phyloP scores from a whole-genome alignment of 2,113 vertebrate species.

The Cranoglanis bouderius region DNA sequence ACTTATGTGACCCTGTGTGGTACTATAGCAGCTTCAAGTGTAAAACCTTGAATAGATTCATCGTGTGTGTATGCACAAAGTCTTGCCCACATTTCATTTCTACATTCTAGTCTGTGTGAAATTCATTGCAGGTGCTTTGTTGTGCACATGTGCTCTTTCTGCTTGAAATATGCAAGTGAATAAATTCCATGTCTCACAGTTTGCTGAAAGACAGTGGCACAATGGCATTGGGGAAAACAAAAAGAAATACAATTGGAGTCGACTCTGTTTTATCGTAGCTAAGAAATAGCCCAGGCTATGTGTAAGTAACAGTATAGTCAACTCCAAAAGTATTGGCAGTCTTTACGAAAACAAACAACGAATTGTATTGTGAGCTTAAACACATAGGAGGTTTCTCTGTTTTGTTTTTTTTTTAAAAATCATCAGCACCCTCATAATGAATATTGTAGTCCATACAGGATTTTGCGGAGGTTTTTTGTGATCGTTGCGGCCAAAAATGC shows the following conservation, averaged over 20 bases:
- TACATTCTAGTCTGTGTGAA: neutral
- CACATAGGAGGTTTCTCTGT: neutral
- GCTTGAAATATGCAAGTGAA: neutral
- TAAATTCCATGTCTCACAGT: too few relatives aligned
- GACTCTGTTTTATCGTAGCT: neutral
- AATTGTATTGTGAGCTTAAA: neutral
- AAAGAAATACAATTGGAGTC: neutral
- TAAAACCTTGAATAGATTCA: neutral
- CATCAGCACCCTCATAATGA: neutral
- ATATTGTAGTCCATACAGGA: too few relatives aligned
- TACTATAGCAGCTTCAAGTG: neutral
- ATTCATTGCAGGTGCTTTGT: neutral
- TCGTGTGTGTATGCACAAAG: neutral
- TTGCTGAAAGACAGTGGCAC: neutral
- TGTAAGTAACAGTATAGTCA: neutral
- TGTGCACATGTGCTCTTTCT: neutral
- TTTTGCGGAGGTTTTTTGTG: too few relatives aligned
- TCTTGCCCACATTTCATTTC: neutral
- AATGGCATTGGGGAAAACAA: neutral
- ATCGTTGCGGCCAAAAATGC: too few relatives aligned
- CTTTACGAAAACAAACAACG: neutral
- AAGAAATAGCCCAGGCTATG: neutral
- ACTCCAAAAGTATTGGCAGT: neutral
- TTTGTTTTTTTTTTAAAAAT: neutral
- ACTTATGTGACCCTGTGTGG: neutral